Evolutionary conservation across 1,140 invertebrate genomes (phyloP).

Genomic region (Ceratitis capitata): DNA sequence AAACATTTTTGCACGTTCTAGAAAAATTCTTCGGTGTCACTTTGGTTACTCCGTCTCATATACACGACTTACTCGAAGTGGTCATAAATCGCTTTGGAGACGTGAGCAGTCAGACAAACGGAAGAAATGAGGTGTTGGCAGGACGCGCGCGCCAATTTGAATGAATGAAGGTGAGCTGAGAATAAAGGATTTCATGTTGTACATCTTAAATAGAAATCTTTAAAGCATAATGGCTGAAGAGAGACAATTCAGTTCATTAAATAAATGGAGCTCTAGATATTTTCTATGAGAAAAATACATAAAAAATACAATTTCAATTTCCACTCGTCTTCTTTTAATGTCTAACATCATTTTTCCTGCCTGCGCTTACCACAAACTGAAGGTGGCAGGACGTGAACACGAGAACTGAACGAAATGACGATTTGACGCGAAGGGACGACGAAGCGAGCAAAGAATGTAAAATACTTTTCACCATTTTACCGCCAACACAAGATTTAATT

Average conservation of each 20-base stretch:
- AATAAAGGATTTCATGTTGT: background rate
- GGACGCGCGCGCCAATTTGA: background rate
- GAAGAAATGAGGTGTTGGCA: background rate
- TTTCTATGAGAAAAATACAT: background rate
- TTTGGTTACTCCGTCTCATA: background rate
- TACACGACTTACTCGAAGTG: background rate
- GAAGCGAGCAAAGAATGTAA: conserved; percentile 40
- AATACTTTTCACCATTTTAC: conserved; percentile 54
- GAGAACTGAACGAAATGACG: too few relatives aligned
- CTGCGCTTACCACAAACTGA: conserved; percentile 45
- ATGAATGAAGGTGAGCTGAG: too few relatives aligned
- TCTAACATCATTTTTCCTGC: conserved; percentile 47
- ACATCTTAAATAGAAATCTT: background rate
- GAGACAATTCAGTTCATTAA: background rate
- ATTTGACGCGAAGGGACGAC: background rate
- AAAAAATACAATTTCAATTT: conserved; percentile 4
- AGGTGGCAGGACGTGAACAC: too few relatives aligned
- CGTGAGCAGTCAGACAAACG: background rate
- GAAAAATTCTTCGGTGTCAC: background rate
- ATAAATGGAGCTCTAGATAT: background rate
- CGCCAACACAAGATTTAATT: conserved; percentile 66
- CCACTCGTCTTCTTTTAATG: conserved; percentile 44
- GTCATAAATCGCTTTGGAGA: background rate
- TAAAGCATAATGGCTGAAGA: background rate
- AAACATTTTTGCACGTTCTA: conserved; percentile 39